A percentile compares a stretch with the other conserved stretches of the same genome.
These are phyloP conservation scores for Echinarachnius parma DNA, from an alignment of 53 echinoderm and acorn worm species.

Conservation along the genomic window DNA sequence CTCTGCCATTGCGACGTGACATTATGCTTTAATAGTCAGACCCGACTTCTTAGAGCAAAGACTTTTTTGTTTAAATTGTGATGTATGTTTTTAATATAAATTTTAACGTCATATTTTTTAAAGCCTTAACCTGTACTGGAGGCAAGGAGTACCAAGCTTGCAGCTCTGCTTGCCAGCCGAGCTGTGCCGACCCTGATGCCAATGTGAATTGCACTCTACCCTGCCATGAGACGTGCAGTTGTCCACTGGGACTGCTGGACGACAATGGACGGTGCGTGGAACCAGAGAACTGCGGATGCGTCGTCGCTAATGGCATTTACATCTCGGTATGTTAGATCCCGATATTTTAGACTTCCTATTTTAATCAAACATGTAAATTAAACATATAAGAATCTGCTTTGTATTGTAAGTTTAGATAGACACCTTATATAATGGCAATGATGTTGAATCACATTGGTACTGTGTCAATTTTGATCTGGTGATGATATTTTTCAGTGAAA, in stretches of 20 bases:
- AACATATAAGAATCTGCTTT: too few relatives aligned
- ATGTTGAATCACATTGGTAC: too few relatives aligned
- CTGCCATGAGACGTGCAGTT: conserved; percentile 77
- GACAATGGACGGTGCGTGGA: conserved; percentile 64
- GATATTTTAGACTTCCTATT: neutral
- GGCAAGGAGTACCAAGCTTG: conserved; percentile 60
- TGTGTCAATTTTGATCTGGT: too few relatives aligned
- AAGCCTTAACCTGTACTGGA: conserved; percentile 63
- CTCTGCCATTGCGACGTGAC: too few relatives aligned
- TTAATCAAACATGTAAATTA: neutral
- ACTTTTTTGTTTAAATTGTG: too few relatives aligned
- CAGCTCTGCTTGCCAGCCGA: conserved; percentile 62
- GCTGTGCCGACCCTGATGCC: conserved; percentile 65
- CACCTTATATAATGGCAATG: too few relatives aligned
- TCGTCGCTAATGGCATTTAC: conserved; percentile 57
- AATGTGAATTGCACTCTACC: conserved; percentile 33
- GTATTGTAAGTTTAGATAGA: neutral
- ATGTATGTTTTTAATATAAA: too few relatives aligned
- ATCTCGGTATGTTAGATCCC: conserved; percentile 49
- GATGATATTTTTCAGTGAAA: too few relatives aligned
- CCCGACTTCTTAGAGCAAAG: too few relatives aligned
- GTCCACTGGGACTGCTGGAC: conserved; percentile 65
- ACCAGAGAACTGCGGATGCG: conserved; percentile 70
- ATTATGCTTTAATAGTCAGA: too few relatives aligned
- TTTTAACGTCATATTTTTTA: too few relatives aligned